Conservation (phyloP, 1,140 invertebrate genomes). For the Temnothorax nylanderi region DNA sequence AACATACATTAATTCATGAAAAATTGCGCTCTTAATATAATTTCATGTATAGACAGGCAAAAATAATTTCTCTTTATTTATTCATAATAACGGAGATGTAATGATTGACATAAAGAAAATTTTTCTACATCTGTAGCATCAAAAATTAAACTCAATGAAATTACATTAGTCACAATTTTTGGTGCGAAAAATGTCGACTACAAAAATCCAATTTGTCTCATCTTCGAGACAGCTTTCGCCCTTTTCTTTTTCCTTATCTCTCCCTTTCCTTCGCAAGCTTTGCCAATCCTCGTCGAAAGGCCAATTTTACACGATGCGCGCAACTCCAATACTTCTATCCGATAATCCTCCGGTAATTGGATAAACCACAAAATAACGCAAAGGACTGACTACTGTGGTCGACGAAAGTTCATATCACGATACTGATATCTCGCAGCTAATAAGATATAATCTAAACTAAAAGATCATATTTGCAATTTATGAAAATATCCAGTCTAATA, state of each 20-base stretch:
- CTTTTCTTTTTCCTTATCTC: not conserved
- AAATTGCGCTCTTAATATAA: not conserved
- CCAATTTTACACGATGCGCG: constrained; percentile 53
- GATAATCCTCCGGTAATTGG: constrained; percentile 52
- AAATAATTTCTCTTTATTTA: not conserved
- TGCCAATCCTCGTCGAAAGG: constrained; percentile 35
- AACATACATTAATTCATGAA: not conserved
- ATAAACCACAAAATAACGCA: constrained; percentile 48
- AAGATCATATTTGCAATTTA: not conserved
- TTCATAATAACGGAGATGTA: not conserved
- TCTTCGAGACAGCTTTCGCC: not conserved
- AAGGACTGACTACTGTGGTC: not conserved
- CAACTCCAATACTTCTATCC: constrained; percentile 45
- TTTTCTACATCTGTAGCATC: not conserved
- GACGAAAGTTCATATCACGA: not conserved
- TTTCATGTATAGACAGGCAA: not conserved
- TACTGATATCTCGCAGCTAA: constrained; percentile 31
- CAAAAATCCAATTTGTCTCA: constrained; percentile 13
- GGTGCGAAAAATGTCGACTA: constrained; percentile 3
- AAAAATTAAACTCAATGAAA: not conserved
- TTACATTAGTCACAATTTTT: constrained; percentile 5
- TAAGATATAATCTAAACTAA: not conserved
- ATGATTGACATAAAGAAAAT: not conserved
- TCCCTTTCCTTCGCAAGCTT: constrained; percentile 4
- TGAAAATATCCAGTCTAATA: constrained; percentile 13